Conservation (phyloP, 1,140 invertebrate genomes). For the Gyrodactylus salaris region DNA sequence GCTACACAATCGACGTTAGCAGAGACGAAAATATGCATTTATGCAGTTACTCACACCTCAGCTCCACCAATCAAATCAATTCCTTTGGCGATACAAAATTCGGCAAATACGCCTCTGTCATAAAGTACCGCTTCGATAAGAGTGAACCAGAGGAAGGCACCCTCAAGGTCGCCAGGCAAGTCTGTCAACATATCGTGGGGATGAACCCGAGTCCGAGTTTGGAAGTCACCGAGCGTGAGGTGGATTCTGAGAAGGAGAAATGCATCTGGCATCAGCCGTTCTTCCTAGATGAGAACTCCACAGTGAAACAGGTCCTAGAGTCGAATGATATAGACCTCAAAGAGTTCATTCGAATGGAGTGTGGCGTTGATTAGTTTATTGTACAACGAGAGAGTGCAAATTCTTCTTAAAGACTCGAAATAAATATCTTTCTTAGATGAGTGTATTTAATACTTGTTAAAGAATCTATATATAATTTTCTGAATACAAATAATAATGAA, state of each 20-base stretch:
- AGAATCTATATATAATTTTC: too few species aligned
- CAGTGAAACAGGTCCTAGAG: not conserved
- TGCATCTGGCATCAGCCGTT: not conserved
- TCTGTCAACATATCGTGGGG: not conserved
- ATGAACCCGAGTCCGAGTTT: not conserved
- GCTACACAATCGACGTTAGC: not conserved
- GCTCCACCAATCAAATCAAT: not conserved
- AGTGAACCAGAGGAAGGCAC: not conserved
- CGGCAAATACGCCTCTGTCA: not conserved
- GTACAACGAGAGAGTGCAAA: too few species aligned
- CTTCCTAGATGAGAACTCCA: not conserved
- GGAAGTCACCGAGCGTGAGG: not conserved
- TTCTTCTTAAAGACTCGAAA: too few species aligned
- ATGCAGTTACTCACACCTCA: not conserved
- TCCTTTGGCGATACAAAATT: not conserved
- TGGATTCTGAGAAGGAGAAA: not conserved
- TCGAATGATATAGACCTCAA: not conserved
- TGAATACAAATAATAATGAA: too few species aligned
- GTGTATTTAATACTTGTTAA: too few species aligned
- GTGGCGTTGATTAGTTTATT: too few species aligned
- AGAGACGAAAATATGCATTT: not conserved
- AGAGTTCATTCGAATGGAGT: not conserved
- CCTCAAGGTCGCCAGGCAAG: not conserved
- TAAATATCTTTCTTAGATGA: too few species aligned
- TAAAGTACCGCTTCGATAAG: not conserved